Base-by-base conservation (phyloP, 2,888 invertebrate genomes). In the Hipparchia semele region DNA sequence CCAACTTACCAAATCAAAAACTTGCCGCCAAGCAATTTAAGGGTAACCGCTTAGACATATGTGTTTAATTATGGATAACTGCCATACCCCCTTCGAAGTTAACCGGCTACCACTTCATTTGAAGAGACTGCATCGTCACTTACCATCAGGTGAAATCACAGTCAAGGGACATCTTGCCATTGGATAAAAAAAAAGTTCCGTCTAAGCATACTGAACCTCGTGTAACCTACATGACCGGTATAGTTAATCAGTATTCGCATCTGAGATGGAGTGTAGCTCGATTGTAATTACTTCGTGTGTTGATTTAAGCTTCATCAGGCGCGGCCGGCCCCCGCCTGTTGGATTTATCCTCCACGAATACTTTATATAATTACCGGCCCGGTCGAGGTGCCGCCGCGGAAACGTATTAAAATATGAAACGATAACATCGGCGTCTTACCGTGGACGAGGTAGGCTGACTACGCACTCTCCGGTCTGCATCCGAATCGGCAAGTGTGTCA, bases 281-380 rank as follows among this genome's bases (percentile, higher is more conserved):
- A 87, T 89, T 90, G 92, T 92, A 92, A 93, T 92, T 92, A 90
- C 89, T 90, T 91, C 83, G 90, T 90, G 88, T 92, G 92, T 93
- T 92, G 92, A 91, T 92, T 91, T 92, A 92, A 92, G 90, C 90
- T 90, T 90, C 91, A 92, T 90, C 90, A 87, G 83, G 82, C 82
- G 83, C 80, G 84, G 84, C 68, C 58, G 84, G 83, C 82, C 79
- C 80, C 83, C 77, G 84, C 83, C 88, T 90, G 90, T 91, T 89
- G 88, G 90, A 91, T 90, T 89, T 90, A 91, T 90, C 88, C 73
- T 87, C 87, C 81, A 85, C 72, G 77, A 77, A 77, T 79, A 73
- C 77, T 76, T 54, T 85, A 87, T 90, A 91, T 91, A 90, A 91
- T 92, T 90, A 91, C 88, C 84, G 88, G 80, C 13, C 56, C 84